Percentiles rank a stretch among this genome's conserved stretches.
These are phyloP conservation scores for Sebastes dallii DNA, from an alignment of 2,797 vertebrate species.

Conservation along the genomic window DNA sequence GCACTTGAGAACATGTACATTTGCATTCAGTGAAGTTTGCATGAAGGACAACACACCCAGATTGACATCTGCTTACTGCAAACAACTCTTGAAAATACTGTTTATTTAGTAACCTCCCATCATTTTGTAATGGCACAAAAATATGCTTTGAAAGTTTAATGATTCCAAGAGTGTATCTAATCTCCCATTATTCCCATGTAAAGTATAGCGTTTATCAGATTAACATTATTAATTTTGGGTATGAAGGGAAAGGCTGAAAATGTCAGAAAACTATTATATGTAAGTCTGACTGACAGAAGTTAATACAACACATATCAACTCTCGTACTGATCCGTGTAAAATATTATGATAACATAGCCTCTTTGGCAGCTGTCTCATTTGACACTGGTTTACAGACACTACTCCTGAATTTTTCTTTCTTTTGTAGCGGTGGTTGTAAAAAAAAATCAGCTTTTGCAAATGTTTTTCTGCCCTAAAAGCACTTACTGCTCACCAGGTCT, in stretches of 20 bases:
- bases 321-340: background rate
- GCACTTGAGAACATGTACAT: constrained; percentile 25
- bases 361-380: too few species aligned
- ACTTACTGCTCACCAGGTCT: background rate
- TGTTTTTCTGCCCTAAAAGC: background rate
- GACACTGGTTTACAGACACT: too few species aligned
- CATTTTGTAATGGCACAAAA: background rate
- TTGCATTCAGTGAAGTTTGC: constrained; percentile 15
- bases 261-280: background rate
- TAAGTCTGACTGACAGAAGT: background rate
- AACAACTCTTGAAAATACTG: background rate
- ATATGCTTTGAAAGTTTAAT: background rate
- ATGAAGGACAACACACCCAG: constrained; percentile 7
- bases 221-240: background rate
- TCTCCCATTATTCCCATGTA: background rate
- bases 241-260: background rate
- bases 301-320: background rate
- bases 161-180: background rate
- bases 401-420: too few species aligned
- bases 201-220: background rate
- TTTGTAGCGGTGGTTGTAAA: background rate
- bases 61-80: background rate
- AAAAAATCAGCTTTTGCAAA: background rate
- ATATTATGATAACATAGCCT: too few species aligned
- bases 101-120: background rate